Percentiles rank a stretch among this genome's conserved stretches.
Conservation (phyloP, 2,888 invertebrate genomes). For the Mythimna impura region DNA sequence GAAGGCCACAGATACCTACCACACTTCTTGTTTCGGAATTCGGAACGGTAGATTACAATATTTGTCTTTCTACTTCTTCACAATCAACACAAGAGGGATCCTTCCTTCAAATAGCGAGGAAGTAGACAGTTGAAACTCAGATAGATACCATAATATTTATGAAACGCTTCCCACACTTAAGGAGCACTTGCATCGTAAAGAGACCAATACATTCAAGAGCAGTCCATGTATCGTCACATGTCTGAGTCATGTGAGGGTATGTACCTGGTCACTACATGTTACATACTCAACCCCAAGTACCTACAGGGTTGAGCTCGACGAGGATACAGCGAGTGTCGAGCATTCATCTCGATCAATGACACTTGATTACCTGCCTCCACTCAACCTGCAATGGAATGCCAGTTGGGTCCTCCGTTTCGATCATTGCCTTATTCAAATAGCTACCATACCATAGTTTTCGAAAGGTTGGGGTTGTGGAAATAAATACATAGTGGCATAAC, state of each 20-base stretch:
- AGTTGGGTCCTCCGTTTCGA: conserved; percentile 41
- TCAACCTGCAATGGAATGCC: conserved; percentile 46
- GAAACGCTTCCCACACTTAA: neutral
- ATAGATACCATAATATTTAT: conserved; percentile 12
- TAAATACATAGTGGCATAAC: conserved; percentile 18
- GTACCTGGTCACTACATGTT: conserved; percentile 9
- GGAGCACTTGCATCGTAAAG: conserved; percentile 13
- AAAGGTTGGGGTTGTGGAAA: conserved; percentile 20
- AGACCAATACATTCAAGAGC: conserved; percentile 2
- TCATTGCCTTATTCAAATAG: conserved; percentile 30
- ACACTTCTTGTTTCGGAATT: conserved; percentile 12
- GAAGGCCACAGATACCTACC: conserved; percentile 16
- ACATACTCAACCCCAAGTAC: conserved; percentile 16
- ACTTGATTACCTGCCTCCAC: conserved; percentile 52
- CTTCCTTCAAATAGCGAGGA: too few relatives aligned
- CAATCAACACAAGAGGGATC: neutral
- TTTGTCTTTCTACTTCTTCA: conserved; percentile 7
- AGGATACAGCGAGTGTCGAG: conserved; percentile 43
- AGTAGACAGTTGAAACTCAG: neutral
- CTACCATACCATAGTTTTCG: conserved; percentile 4
- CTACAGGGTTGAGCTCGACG: conserved; percentile 13
- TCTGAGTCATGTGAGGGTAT: conserved; percentile 3
- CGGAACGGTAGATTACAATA: conserved; percentile 6
- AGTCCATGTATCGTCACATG: neutral
- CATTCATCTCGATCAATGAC: conserved; percentile 56